These are phyloP conservation scores for Nycticebus coucang DNA, from an alignment of 2,113 vertebrate genomes.

Conservation along the genomic window DNA sequence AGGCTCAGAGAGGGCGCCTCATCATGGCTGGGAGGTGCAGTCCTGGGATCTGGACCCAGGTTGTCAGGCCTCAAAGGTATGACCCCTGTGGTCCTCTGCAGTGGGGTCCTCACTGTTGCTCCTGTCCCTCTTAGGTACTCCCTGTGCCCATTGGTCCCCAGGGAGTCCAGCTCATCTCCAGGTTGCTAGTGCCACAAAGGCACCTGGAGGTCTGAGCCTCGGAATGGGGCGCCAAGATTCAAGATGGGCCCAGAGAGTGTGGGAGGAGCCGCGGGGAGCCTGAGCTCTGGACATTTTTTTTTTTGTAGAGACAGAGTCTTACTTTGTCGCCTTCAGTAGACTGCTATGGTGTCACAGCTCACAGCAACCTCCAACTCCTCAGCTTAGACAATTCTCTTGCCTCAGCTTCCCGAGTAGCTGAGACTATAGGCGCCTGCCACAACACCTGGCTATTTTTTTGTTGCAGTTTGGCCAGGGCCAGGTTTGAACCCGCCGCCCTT, in stretches of 20 bases:
- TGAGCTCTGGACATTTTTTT: background rate
- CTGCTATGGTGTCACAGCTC: too few species aligned
- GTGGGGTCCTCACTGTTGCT: background rate
- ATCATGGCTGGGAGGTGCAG: background rate
- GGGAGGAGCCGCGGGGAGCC: background rate
- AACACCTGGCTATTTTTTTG: too few species aligned
- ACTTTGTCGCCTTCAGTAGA: too few species aligned
- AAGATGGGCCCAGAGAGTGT: background rate
- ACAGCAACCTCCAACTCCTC: too few species aligned
- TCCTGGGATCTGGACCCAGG: background rate
- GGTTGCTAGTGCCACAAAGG: background rate
- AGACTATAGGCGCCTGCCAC: too few species aligned
- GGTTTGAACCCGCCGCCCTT: too few species aligned
- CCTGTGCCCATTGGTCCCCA: background rate
- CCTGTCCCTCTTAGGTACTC: background rate
- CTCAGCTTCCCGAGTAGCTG: too few species aligned
- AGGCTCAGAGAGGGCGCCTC: background rate
- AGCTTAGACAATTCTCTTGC: too few species aligned
- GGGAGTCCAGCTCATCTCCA: background rate
- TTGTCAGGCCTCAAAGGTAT: background rate
- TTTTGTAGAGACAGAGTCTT: too few species aligned
- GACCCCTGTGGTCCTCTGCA: background rate
- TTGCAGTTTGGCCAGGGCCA: too few species aligned
- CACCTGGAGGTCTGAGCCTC: background rate
- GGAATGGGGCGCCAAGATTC: background rate